A percentile compares a stretch with the other conserved stretches of the same genome.
Conservation (phyloP, 2,113 vertebrate species). For the Benthochromis sp. region DNA sequence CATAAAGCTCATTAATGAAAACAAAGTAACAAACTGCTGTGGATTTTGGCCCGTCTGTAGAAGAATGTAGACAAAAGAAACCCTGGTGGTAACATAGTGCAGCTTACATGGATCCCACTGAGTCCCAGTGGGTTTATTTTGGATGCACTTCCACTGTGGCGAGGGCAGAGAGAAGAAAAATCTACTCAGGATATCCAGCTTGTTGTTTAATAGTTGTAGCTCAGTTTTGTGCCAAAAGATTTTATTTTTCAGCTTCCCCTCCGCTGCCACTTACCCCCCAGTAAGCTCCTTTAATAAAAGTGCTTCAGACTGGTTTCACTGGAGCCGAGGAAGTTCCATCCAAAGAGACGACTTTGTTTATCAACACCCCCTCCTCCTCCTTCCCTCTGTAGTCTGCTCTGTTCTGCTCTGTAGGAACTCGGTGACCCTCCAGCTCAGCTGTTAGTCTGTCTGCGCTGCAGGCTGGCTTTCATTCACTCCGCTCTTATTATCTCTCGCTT, state of each 20-base stretch:
- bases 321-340: background rate
- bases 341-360: conserved; percentile 47
- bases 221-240: background rate
- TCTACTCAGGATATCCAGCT: background rate
- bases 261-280: background rate
- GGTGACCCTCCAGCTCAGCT: conserved; percentile 65
- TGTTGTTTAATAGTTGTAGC: background rate
- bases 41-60: background rate
- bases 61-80: background rate
- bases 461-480: conserved; percentile 56
- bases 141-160: background rate
- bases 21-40: background rate
- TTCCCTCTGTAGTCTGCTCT: background rate
- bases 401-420: conserved; percentile 59
- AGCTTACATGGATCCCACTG: background rate
- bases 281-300: background rate
- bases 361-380: conserved; percentile 13
- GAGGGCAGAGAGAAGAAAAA: background rate
- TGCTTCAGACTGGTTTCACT: background rate
- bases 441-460: conserved; percentile 50
- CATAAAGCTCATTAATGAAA: background rate
- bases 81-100: background rate
- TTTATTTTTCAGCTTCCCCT: conserved; percentile 4
- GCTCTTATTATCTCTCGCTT: conserved; percentile 3
- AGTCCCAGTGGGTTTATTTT: conserved; percentile 1